A percentile compares a stretch with the other conserved stretches of the same genome.
Evolutionary conservation across 2,797 vertebrate species (phyloP).

Genomic region (Acanthornis magna): DNA sequence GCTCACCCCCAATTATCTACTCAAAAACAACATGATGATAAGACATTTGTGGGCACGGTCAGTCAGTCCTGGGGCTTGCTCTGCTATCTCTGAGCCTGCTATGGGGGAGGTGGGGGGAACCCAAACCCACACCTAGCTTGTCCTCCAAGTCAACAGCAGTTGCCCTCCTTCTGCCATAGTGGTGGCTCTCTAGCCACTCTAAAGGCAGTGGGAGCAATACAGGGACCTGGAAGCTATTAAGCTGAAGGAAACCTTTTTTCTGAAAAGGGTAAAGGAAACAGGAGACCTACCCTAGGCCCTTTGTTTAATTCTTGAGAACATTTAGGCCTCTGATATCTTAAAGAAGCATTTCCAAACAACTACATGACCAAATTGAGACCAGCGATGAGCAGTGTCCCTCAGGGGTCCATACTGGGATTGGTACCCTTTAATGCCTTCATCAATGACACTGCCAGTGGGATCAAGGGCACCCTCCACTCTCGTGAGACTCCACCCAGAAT

Average conservation of each 20-base stretch:
- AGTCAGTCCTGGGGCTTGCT: not conserved
- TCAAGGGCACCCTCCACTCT: not conserved
- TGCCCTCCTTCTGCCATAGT: not conserved
- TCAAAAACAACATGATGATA: not conserved
- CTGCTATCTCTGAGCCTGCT: not conserved
- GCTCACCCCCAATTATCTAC: not conserved
- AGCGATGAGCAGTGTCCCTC: not conserved
- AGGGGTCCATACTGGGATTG: not conserved
- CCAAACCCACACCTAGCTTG: not conserved
- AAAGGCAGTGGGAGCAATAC: not conserved
- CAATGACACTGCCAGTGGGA: not conserved
- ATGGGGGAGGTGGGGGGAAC: rapidly evolving
- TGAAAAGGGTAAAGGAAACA: not conserved
- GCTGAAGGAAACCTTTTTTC: not conserved
- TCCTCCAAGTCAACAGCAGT: not conserved
- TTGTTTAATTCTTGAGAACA: not conserved
- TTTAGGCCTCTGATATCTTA: not conserved
- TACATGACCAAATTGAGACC: not conserved
- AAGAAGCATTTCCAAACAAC: not conserved
- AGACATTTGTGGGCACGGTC: not conserved
- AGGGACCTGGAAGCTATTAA: not conserved
- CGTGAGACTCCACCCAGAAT: not conserved
- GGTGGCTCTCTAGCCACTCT: not conserved
- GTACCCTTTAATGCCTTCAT: not conserved
- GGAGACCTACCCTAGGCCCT: not conserved